Evolutionary conservation across 2,888 invertebrate genomes (phyloP).

Genomic region (Crossocerus cetratus): DNA sequence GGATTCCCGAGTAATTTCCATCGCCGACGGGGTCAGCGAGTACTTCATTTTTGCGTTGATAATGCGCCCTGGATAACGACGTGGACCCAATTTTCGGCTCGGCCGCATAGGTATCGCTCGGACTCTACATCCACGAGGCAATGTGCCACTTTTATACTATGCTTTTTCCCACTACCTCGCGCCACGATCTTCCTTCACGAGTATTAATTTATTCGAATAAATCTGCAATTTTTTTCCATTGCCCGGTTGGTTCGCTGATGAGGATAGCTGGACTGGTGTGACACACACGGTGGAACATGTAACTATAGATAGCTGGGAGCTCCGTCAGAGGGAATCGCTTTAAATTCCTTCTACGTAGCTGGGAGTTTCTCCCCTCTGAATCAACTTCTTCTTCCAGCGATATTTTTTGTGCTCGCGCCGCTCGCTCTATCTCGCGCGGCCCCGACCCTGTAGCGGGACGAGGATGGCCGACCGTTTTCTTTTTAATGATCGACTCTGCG

Average conservation of each 20-base stretch:
- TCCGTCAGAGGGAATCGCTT: background rate
- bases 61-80: constrained; percentile 28
- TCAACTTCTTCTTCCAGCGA: background rate
- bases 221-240: no score
- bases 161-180: background rate
- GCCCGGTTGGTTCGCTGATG: no score
- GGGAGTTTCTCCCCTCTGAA: background rate
- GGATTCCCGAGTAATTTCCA: constrained; percentile 48
- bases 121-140: constrained; percentile 13
- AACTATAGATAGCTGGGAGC: no score
- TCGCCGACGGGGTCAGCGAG: constrained; percentile 5
- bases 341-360: background rate
- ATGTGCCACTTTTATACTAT: constrained; percentile 1
- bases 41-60: constrained; percentile 34
- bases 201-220: no score
- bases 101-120: constrained; percentile 23
- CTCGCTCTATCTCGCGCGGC: background rate
- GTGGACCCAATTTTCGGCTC: constrained; percentile 43
- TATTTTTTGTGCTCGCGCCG: background rate
- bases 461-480: background rate
- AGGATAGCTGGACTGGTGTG: no score
- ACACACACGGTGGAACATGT: no score
- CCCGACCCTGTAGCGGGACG: background rate
- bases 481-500: background rate
- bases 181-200: background rate